phyloP scores from a whole-genome alignment of 2,797 vertebrate species.

The Euthynnus affinis region DNA sequence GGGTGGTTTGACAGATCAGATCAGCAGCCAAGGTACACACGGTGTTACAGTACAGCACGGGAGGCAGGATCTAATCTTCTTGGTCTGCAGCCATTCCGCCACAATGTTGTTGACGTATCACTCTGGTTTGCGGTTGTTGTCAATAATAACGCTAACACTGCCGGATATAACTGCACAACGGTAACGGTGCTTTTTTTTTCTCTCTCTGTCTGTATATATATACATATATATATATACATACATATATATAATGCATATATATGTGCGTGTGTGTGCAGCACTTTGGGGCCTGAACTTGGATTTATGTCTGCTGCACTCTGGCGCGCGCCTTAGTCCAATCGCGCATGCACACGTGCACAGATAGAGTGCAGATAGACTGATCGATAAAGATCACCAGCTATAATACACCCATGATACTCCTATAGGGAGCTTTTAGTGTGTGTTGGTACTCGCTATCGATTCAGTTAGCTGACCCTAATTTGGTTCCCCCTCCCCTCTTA shows the following conservation, averaged over 20 bases:
- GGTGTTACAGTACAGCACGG: constrained; percentile 10
- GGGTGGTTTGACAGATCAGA: constrained; percentile 82
- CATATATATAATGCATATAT: no score
- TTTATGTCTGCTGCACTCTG: constrained; percentile 59
- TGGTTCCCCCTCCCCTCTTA: background rate
- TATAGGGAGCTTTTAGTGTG: background rate
- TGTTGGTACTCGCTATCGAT: background rate
- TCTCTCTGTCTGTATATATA: background rate
- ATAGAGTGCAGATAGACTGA: constrained; percentile 2
- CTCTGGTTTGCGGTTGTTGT: background rate
- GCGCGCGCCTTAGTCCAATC: constrained; percentile 56
- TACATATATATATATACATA: no score
- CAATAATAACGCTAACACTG: background rate
- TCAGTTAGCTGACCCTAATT: background rate
- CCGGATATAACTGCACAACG: constrained; percentile 3
- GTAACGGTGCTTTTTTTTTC: background rate
- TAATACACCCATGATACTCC: background rate
- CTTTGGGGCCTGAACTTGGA: constrained; percentile 65
- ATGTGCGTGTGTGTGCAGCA: constrained; percentile 7
- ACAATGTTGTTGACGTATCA: constrained; percentile 31
- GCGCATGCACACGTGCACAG: constrained; percentile 44
- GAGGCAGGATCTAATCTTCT: background rate
- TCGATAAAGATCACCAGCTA: constrained; percentile 37
- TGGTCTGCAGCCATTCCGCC: constrained; percentile 11
- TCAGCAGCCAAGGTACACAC: constrained; percentile 38